phyloP scores from a whole-genome alignment of 2,797 vertebrate species.

The Acridotheres tristis region DNA sequence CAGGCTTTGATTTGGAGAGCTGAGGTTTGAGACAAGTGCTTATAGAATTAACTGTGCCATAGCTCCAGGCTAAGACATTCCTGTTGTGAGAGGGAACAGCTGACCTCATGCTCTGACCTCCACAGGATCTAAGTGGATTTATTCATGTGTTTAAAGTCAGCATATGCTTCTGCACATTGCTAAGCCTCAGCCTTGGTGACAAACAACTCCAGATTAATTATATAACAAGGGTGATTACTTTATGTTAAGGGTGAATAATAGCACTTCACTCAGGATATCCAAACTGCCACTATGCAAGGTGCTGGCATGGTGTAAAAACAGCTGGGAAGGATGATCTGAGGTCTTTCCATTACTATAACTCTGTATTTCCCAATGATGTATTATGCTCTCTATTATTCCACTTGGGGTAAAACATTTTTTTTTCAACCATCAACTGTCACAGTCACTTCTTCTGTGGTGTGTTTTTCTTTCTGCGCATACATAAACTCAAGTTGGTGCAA shows the following conservation, averaged over 20 bases:
- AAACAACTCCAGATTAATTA: conserved; percentile 19
- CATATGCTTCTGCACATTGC: not conserved
- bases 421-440: not conserved
- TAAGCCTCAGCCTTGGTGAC: conserved; percentile 1
- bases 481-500: not conserved
- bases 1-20: not conserved
- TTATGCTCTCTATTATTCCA: not conserved
- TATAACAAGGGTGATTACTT: not conserved
- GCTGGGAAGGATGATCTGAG: not conserved
- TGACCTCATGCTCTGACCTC: conserved; percentile 32
- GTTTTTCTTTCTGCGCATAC: not conserved
- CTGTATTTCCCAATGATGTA: not conserved
- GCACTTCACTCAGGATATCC: not conserved
- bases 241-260: not conserved
- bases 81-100: not conserved
- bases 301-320: not conserved
- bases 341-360: not conserved
- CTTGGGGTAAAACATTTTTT: not conserved
- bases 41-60: not conserved
- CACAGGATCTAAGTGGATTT: conserved; percentile 21
- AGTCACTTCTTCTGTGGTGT: not conserved
- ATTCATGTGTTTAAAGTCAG: conserved; percentile 19
- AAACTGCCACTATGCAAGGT: conserved; percentile 4
- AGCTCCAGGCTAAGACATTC: not conserved
- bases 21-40: not conserved